A percentile compares a stretch with the other conserved stretches of the same genome.
phyloP scores from a whole-genome alignment of 2,113 vertebrate genomes.

The Tichodroma muraria region DNA sequence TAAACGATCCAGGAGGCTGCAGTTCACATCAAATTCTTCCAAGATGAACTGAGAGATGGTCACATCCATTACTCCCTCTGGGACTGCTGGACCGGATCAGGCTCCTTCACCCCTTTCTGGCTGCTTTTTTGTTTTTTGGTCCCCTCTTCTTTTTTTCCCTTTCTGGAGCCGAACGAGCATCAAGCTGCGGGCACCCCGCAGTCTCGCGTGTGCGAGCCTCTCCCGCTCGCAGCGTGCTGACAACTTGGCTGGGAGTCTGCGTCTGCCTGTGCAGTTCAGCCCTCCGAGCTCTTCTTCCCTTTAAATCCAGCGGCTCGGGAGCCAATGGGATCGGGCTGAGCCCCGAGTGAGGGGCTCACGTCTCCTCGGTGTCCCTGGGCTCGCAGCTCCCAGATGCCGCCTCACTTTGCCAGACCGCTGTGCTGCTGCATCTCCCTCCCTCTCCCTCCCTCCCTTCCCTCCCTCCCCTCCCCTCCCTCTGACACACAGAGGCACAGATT shows the following conservation, averaged over 20 bases:
- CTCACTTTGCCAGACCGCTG: background rate
- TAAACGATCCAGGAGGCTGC: slow-evolving; percentile 82
- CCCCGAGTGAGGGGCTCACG: background rate
- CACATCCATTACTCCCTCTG: slow-evolving; percentile 70
- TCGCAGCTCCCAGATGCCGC: background rate
- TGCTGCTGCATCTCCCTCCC: background rate
- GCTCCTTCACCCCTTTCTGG: background rate
- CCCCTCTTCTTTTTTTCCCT: background rate
- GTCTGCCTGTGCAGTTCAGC: background rate
- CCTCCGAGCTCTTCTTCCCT: background rate
- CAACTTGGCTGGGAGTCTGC: slow-evolving; percentile 15
- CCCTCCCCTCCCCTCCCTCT: background rate
- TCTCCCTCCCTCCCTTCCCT: too few species aligned
- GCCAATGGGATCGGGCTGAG: slow-evolving; percentile 38
- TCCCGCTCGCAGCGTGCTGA: background rate
- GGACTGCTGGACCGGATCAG: background rate
- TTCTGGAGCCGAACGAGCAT: background rate
- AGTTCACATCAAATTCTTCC: slow-evolving; percentile 87
- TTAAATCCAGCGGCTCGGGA: slow-evolving; percentile 27
- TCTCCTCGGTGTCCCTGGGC: background rate
- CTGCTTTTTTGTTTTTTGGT: background rate
- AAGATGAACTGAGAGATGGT: slow-evolving; percentile 80
- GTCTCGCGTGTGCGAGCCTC: background rate
- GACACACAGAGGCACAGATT: background rate
- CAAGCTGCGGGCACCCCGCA: background rate